A percentile compares a stretch with the other conserved stretches of the same genome.
Evolutionary conservation across 2,888 invertebrate genomes (phyloP).

Genomic region (Trisateles emortualis): DNA sequence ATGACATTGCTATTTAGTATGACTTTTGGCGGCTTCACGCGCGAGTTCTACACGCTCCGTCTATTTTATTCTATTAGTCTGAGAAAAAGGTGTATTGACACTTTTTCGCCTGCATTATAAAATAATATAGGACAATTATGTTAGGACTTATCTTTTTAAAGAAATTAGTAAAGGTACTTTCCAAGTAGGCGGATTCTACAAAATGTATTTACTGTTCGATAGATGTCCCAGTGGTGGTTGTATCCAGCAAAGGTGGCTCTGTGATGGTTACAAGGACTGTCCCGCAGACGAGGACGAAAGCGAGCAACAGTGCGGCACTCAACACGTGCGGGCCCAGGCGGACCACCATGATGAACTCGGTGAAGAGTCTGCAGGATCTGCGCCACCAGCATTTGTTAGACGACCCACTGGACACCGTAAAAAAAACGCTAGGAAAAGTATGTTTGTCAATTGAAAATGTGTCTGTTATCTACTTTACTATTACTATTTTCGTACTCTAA

Average conservation of each 20-base stretch:
- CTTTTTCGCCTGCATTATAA: too few species aligned
- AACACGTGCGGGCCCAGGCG: slow-evolving; percentile 29
- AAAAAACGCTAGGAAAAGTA: neutral
- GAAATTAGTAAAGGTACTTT: too few species aligned
- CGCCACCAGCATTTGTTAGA: slow-evolving; percentile 72
- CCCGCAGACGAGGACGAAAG: slow-evolving; percentile 75
- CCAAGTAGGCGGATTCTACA: too few species aligned
- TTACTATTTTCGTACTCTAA: too few species aligned
- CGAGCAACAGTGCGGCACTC: slow-evolving; percentile 50
- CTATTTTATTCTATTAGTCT: too few species aligned
- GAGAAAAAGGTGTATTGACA: too few species aligned
- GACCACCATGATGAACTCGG: slow-evolving; percentile 55
- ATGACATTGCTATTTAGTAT: too few species aligned
- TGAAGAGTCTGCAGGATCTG: slow-evolving; percentile 76
- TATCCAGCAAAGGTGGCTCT: slow-evolving; percentile 76
- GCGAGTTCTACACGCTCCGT: too few species aligned
- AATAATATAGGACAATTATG: too few species aligned
- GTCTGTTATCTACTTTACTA: too few species aligned
- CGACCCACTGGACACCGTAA: slow-evolving; percentile 51
- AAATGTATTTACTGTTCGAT: slow-evolving; percentile 13
- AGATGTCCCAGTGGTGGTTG: slow-evolving; percentile 77
- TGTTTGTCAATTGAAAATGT: neutral
- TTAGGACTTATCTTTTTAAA: too few species aligned
- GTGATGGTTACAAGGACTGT: slow-evolving; percentile 82
- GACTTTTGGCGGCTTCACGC: too few species aligned